Conservation (phyloP, 2,797 vertebrate species). For the Hipposideros larvatus region DNA sequence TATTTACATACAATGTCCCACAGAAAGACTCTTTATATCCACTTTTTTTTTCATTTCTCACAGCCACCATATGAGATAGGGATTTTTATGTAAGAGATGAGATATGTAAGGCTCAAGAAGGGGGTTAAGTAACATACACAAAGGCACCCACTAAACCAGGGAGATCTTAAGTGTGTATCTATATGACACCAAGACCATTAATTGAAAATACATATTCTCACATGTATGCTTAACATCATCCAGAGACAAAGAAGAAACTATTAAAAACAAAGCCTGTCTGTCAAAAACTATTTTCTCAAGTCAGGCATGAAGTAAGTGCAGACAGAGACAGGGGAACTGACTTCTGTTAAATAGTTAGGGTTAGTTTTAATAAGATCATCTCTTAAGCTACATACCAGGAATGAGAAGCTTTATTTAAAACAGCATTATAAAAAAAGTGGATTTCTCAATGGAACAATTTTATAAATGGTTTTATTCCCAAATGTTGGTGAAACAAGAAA, state of each 20-base stretch:
- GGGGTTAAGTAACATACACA: background rate
- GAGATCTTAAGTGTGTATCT: background rate
- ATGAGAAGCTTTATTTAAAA: background rate
- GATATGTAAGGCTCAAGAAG: background rate
- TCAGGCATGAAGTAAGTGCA: background rate
- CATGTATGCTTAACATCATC: background rate
- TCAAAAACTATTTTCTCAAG: background rate
- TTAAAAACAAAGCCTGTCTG: conserved; percentile 1
- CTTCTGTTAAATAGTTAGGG: background rate
- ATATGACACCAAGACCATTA: background rate
- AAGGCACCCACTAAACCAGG: background rate
- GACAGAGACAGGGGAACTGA: background rate
- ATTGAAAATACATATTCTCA: background rate
- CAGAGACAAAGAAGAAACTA: background rate
- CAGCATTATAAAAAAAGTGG: background rate
- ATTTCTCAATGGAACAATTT: background rate
- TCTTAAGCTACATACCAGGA: background rate
- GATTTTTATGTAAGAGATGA: background rate
- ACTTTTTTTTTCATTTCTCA: background rate
- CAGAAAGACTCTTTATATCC: background rate
- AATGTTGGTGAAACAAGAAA: background rate
- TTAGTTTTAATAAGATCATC: background rate
- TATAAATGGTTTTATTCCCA: background rate
- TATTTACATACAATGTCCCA: background rate
- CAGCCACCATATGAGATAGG: background rate